Evolutionary conservation across 2,113 vertebrate genomes (phyloP).

Genomic region (Apteryx owenii): DNA sequence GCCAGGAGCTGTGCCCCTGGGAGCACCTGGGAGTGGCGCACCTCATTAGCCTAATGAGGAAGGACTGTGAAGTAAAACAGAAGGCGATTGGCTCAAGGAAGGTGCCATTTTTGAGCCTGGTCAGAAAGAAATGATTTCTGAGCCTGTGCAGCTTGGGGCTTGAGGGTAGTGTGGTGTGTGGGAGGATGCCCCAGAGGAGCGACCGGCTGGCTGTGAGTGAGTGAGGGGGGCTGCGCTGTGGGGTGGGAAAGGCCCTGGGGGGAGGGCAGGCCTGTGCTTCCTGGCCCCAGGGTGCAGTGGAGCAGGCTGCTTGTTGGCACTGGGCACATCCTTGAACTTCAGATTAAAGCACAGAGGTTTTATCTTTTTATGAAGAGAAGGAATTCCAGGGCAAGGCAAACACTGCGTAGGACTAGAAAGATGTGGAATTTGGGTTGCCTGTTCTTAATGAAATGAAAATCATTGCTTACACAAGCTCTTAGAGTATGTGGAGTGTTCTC

Average conservation of each 20-base stretch:
- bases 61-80: background rate
- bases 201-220: background rate
- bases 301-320: background rate
- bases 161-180: background rate
- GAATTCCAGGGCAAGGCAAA: background rate
- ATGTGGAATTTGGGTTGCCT: background rate
- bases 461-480: background rate
- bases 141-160: rapidly evolving
- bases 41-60: background rate
- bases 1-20: background rate
- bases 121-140: background rate
- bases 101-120: background rate
- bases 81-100: background rate
- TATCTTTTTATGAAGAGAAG: background rate
- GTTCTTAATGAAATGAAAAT: background rate
- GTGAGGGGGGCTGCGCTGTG: background rate
- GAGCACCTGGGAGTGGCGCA: background rate
- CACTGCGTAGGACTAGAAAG: background rate
- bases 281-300: rapidly evolving
- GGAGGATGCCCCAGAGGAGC: background rate
- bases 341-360: background rate
- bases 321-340: background rate
- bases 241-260: background rate
- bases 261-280: too few species aligned
- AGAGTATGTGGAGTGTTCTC: background rate